phyloP scores from a whole-genome alignment of 2,888 invertebrate genomes.

The Andrena trimmerana region DNA sequence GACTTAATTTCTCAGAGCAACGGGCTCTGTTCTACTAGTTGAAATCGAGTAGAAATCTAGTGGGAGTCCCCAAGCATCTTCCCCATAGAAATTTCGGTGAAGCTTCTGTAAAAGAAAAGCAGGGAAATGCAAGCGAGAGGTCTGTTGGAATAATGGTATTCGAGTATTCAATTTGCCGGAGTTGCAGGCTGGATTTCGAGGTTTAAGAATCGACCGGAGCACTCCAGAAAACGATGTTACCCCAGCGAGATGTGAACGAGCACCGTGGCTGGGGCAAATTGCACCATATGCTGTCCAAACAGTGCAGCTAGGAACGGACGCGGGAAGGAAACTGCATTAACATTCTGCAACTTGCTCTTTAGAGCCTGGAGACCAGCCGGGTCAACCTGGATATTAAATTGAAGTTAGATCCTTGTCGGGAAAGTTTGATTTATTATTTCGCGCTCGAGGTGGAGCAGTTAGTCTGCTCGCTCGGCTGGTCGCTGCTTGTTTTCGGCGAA shows the following conservation, averaged over 20 bases:
- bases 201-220: slow-evolving; percentile 4
- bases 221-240: slow-evolving; percentile 7
- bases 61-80: too few species aligned
- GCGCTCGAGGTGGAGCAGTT: background rate
- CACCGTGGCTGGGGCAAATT: slow-evolving; percentile 35
- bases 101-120: too few species aligned
- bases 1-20: background rate
- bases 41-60: too few species aligned
- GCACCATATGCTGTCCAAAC: slow-evolving; percentile 40
- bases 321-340: slow-evolving; percentile 45
- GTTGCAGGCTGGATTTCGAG: background rate
- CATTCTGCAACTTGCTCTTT: slow-evolving; percentile 31
- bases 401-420: slow-evolving; percentile 25
- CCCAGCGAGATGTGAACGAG: slow-evolving; percentile 9
- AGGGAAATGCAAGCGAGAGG: too few species aligned
- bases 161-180: too few species aligned
- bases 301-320: background rate
- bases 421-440: slow-evolving; percentile 41
- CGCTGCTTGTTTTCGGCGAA: too few species aligned
- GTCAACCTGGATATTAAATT: slow-evolving; percentile 29
- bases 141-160: too few species aligned
- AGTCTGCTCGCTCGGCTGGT: too few species aligned
- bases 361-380: background rate
- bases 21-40: background rate
- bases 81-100: too few species aligned